These are phyloP conservation scores for Ondatra zibethicus DNA, from an alignment of 2,113 vertebrate genomes.

Conservation along the genomic window DNA sequence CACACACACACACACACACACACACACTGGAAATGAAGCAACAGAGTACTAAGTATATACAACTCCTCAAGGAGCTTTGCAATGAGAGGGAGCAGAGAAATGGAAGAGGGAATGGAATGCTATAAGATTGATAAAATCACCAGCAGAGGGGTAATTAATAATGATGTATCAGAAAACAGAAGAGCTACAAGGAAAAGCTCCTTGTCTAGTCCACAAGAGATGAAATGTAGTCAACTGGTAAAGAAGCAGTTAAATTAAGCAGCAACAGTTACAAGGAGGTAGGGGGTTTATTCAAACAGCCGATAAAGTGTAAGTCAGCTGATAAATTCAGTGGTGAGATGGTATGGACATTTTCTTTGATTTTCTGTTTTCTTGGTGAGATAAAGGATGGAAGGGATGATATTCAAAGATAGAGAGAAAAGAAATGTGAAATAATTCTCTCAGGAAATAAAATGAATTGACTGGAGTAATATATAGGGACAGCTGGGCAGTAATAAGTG, in stretches of 20 bases:
- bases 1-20: conserved; percentile 35
- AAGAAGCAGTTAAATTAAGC: background rate
- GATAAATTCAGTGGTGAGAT: background rate
- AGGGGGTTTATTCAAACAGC: background rate
- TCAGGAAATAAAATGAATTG: conserved; percentile 36
- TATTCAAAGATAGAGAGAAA: conserved; percentile 20
- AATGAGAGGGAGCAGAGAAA: background rate
- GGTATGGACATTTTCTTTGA: background rate
- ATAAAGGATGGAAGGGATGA: background rate
- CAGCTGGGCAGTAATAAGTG: background rate
- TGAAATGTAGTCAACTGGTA: background rate
- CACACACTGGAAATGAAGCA: conserved; percentile 1
- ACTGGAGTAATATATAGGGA: background rate
- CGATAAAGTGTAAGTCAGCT: background rate
- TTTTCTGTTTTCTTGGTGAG: conserved; percentile 39
- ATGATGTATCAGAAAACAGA: conserved; percentile 1
- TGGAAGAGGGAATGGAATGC: background rate
- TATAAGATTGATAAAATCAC: background rate
- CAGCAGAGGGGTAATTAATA: background rate
- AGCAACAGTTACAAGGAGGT: background rate
- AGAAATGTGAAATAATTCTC: conserved; percentile 28
- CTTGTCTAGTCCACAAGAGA: background rate
- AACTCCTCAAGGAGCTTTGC: conserved; percentile 3
- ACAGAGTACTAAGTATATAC: background rate
- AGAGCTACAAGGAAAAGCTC: background rate